These are phyloP conservation scores for Drosophila prostipennis DNA, from an alignment of 2,888 invertebrate genomes.

Conservation along the genomic window DNA sequence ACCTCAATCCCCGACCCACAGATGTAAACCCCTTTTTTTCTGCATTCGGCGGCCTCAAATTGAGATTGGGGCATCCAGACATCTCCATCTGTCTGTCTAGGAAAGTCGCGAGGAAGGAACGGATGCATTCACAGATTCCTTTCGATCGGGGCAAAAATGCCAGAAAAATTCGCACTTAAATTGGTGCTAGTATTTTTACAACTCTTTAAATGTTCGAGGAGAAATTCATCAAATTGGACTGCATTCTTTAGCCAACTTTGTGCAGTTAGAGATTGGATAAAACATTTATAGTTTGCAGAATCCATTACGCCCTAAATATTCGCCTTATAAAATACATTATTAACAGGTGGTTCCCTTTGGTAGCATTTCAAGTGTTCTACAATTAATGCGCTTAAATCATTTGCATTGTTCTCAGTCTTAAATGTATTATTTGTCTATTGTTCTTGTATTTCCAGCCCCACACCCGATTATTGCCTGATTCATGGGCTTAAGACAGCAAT, in stretches of 20 bases:
- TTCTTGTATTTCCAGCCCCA: too few relatives aligned
- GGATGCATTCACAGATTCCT: conserved; percentile 20
- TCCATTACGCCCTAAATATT: too few relatives aligned
- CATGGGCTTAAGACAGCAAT: background rate
- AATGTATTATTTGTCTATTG: background rate
- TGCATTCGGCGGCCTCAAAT: conserved; percentile 11
- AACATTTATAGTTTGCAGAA: too few relatives aligned
- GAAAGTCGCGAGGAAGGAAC: background rate
- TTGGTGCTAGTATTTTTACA: conserved; percentile 13
- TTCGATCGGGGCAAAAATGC: background rate
- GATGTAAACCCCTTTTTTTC: background rate
- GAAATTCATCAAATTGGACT: background rate
- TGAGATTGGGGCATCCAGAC: conserved; percentile 26
- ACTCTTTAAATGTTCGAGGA: background rate
- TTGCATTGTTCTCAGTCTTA: too few relatives aligned
- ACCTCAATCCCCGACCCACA: background rate
- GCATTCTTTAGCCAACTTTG: background rate
- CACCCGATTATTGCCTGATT: background rate
- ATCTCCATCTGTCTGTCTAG: conserved; percentile 24
- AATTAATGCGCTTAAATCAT: conserved; percentile 2
- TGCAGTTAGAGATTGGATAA: too few relatives aligned
- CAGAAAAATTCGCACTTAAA: conserved; percentile 1
- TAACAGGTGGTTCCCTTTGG: background rate
- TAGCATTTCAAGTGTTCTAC: background rate
- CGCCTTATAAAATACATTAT: too few relatives aligned